Conservation (phyloP, 2,797 vertebrate genomes). For the Lagodon rhomboides region DNA sequence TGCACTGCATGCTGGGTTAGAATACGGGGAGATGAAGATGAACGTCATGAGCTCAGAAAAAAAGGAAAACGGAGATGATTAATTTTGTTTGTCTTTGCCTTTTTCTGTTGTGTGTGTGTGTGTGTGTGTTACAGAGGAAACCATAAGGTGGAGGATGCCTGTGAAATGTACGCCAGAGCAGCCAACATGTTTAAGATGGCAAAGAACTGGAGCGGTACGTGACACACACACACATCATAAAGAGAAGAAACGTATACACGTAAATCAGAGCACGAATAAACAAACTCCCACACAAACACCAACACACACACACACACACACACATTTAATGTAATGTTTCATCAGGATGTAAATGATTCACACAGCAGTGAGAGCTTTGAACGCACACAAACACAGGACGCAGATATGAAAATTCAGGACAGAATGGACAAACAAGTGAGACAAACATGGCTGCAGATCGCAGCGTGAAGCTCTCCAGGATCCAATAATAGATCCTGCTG, state of each 20-base stretch:
- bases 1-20: not conserved
- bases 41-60: not conserved
- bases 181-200: conserved; percentile 99
- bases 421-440: not conserved
- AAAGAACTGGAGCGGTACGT: conserved; percentile 98
- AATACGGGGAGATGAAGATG: not conserved
- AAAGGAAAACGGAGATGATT: fast-evolving
- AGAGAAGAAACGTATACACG: not conserved
- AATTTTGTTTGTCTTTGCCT: not conserved
- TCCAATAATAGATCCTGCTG: conserved; percentile 45
- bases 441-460: conserved; percentile 15
- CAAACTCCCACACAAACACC: conserved; percentile 23
- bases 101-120: not conserved
- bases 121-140: conserved; percentile 88
- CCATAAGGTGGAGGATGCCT: conserved; percentile 96
- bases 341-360: conserved; percentile 15
- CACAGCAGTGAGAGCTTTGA: not conserved
- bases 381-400: not conserved
- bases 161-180: conserved; percentile 98
- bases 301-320: conserved; percentile 7
- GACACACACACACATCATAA: conserved; percentile 17
- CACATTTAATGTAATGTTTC: conserved; percentile 2
- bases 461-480: not conserved
- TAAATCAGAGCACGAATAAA: conserved; percentile 13
- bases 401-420: not conserved